A percentile compares a stretch with the other conserved stretches of the same genome.
These are phyloP conservation scores for Pluvialis apricaria DNA, from an alignment of 2,113 vertebrate genomes.

Conservation along the genomic window DNA sequence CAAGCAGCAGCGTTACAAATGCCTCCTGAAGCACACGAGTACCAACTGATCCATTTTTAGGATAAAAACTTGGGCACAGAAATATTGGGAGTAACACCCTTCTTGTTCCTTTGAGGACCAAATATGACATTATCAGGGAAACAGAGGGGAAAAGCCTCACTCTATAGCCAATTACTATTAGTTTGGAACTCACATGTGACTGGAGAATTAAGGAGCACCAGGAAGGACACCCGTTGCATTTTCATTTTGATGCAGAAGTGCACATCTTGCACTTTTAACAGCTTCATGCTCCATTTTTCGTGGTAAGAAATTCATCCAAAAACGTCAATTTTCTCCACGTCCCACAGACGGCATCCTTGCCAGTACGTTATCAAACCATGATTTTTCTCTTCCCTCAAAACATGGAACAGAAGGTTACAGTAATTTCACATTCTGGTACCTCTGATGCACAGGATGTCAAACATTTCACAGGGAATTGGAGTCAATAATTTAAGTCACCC, in stretches of 20 bases:
- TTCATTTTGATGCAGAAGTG: background rate
- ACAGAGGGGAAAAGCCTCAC: background rate
- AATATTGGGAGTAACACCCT: background rate
- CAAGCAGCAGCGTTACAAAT: background rate
- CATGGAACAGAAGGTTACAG: background rate
- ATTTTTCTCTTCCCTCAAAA: background rate
- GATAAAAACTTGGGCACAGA: background rate
- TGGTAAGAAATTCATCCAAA: background rate
- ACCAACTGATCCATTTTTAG: background rate
- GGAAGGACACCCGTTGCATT: background rate
- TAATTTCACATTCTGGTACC: background rate
- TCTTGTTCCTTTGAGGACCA: background rate
- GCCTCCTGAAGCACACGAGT: background rate
- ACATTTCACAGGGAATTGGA: background rate
- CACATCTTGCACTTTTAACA: background rate
- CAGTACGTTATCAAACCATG: background rate
- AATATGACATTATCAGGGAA: background rate
- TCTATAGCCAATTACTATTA: background rate
- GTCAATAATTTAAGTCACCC: background rate
- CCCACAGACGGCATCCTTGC: background rate
- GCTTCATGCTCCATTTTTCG: background rate
- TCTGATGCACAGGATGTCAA: background rate
- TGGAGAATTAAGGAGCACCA: background rate
- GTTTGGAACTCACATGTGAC: background rate
- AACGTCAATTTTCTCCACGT: background rate